Evolutionary conservation across 1,140 invertebrate genomes (phyloP), one percentile per base, ranked within the genome.

Genomic region (Brachystomella parvula): DNA sequence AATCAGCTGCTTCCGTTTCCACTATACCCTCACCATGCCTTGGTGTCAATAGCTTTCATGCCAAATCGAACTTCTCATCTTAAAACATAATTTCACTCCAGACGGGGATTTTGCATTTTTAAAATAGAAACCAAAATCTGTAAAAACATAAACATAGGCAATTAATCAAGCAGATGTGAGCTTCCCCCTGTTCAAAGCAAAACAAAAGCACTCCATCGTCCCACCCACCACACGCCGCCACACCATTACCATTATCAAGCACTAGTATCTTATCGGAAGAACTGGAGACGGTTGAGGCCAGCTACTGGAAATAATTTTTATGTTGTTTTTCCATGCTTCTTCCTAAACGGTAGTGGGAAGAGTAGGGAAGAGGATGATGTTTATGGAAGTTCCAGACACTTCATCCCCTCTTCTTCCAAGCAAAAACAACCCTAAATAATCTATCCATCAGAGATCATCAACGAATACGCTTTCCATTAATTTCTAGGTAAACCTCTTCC

Each of bases 241-340:
- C 3, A n/a, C n/a, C n/a, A 19, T 53, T 53, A 19, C 49, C 49
- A 53, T 15, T 53, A 53, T 53, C 49, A n/a, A n/a, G n/a, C n/a
- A n/a, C n/a, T 53, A 17, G 24, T 53, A 9, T 44, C n/a, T n/a
- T n/a, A n/a, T 44, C 49, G 49, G 49, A 53, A 53, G 49, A 53
- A 53, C 49, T 53, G 49, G 49, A 53, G 24, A 53, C 49, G 24
- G 49, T 53, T 53, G 49, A 53, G 49, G 49, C 49, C 9, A 12
- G n/a, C 39, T 24, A 26, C 49, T 53, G 49, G 49, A 53, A 53
- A 24, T 53, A 53, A 15, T 53, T 12, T 53, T 53, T 53, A 26
- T 53, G 15, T 53, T 53, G 12, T 24, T 12, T 44, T 44, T 44
- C n/a, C 39, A 44, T 12, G 9, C 39, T n/a, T 44, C 39, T 44